Evolutionary conservation across 1,140 invertebrate species (phyloP).

Genomic region (Papilio polytes): DNA sequence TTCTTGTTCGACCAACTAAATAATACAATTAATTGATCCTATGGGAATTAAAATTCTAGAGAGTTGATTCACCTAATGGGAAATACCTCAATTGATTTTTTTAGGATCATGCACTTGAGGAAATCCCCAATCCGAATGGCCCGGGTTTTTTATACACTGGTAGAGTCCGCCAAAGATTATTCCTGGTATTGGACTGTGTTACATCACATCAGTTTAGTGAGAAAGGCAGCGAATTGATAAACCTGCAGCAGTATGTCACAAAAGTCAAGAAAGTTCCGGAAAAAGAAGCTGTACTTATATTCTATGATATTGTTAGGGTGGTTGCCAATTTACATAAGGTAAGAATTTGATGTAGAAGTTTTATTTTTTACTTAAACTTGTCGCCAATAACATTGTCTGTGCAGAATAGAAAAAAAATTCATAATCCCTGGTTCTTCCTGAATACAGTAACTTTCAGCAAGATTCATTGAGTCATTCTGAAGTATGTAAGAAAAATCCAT

Average conservation of each 20-base stretch:
- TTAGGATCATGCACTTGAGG: constrained; percentile 89
- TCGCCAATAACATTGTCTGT: too few species aligned
- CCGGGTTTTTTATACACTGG: constrained; percentile 86
- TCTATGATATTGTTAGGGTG: constrained; percentile 90
- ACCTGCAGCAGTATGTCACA: constrained; percentile 93
- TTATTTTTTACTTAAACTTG: too few species aligned
- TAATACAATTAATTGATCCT: too few species aligned
- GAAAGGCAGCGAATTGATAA: constrained; percentile 88
- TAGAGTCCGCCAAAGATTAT: constrained; percentile 86
- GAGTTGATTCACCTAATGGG: background rate
- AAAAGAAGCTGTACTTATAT: constrained; percentile 90
- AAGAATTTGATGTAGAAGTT: constrained; percentile 12
- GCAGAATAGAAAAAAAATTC: too few species aligned
- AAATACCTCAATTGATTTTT: constrained; percentile 43
- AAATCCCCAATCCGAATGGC: constrained; percentile 83
- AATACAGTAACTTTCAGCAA: too few species aligned
- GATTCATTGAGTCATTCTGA: too few species aligned
- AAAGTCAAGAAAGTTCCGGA: constrained; percentile 92
- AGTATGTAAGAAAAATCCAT: too few species aligned
- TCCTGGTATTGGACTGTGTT: constrained; percentile 91
- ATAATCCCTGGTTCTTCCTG: too few species aligned
- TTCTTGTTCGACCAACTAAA: too few species aligned
- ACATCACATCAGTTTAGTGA: constrained; percentile 90
- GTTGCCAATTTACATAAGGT: constrained; percentile 91
- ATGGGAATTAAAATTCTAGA: too few species aligned